Evolutionary conservation across 2,113 vertebrate species (phyloP).

Genomic region (Macrotis lagotis): DNA sequence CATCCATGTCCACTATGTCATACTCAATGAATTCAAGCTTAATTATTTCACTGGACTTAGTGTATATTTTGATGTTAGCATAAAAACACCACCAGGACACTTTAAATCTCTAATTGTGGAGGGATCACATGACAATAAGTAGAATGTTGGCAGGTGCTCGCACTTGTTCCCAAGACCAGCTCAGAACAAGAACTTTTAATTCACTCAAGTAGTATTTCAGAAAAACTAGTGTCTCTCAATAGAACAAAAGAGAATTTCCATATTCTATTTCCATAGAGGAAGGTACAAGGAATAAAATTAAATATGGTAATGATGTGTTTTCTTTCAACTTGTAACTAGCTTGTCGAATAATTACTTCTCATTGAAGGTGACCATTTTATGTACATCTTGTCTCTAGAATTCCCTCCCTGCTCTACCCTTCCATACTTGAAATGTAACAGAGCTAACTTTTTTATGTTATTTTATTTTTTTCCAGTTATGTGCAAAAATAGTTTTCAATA

Average conservation of each 20-base stretch:
- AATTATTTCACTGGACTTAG: neutral
- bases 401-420: neutral
- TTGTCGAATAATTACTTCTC: neutral
- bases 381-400: neutral
- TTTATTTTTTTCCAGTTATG: no score
- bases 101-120: neutral
- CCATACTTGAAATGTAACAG: neutral
- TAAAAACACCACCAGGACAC: neutral
- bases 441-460: no score
- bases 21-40: neutral
- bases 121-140: neutral
- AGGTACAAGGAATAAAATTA: constrained; percentile 22
- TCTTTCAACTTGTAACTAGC: constrained; percentile 10
- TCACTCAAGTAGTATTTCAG: neutral
- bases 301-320: neutral
- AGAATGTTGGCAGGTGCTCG: neutral
- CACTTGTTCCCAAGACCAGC: neutral
- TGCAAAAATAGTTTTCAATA: no score
- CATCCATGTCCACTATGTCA: neutral
- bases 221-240: neutral
- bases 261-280: constrained; percentile 39
- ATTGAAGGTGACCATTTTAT: neutral
- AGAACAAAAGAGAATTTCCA: neutral
- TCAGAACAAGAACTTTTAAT: neutral
- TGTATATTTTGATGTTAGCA: neutral